These are phyloP conservation scores for Discoglossus pictus DNA, from an alignment of 2,797 vertebrate genomes.

Conservation along the genomic window DNA sequence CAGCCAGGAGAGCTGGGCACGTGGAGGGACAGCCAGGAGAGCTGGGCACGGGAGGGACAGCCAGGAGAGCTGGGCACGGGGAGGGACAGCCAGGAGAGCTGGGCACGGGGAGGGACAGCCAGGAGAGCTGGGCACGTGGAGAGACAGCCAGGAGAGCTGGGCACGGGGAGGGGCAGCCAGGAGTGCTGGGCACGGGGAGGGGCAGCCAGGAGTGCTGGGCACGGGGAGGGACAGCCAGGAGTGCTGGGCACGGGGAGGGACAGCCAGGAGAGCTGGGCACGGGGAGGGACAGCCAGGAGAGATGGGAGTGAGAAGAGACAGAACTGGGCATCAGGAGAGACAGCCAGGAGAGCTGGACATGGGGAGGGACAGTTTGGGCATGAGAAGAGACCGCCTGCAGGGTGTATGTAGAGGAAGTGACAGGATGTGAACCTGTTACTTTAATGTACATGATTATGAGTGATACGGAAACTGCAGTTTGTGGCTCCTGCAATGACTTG, in stretches of 20 bases:
- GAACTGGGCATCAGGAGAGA: too few relatives aligned
- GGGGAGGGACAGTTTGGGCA: conserved; percentile 28
- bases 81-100: too few relatives aligned
- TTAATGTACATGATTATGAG: neutral
- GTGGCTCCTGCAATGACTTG: neutral
- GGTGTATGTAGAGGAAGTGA: conserved; percentile 45
- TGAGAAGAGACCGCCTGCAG: conserved; percentile 3
- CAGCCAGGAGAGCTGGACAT: neutral
- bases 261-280: neutral
- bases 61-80: too few relatives aligned
- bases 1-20: too few relatives aligned
- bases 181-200: too few relatives aligned
- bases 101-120: too few relatives aligned
- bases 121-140: too few relatives aligned
- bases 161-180: neutral
- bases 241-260: too few relatives aligned
- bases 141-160: too few relatives aligned
- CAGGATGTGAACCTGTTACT: conserved; percentile 59
- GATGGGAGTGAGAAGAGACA: conserved; percentile 21
- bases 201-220: too few relatives aligned
- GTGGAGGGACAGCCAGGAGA: too few relatives aligned
- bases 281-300: conserved; percentile 20
- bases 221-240: too few relatives aligned
- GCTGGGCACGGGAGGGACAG: conserved; percentile 26
- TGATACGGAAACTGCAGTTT: conserved; percentile 2